Evolutionary conservation across 2,113 vertebrate species (phyloP), one percentile per base, ranked within the genome.

Genomic region (Symphodus melops): DNA sequence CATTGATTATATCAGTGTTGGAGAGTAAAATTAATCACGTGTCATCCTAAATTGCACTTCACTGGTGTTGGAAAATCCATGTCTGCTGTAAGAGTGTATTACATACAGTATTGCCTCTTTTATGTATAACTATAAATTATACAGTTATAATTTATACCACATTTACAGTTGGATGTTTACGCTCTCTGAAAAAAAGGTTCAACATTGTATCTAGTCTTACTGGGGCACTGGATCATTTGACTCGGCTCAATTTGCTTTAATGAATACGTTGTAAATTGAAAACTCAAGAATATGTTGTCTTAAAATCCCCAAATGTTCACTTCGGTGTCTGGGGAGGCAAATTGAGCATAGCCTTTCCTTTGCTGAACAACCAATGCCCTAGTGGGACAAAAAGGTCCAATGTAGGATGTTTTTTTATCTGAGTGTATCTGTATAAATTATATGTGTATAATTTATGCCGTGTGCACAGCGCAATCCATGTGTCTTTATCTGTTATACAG

Each of bases 381-480:
- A 77, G 86, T 86, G 88, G 84, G 49, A 69, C 49, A 79, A 44
- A 25, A 81, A 74, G 85, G 69, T 88, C 61, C 89, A 82, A 78
- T 89, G 89, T 81, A 6, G 73, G 75, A 77, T 85, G 56, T 80
- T 86, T 83, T 83, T 84, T 84, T 88, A 72, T 86, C 65, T 14
- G 88, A 77, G 91, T 86, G 84, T 87, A 73, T 79, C 78, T 83
- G 86, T 91, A 93, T 93, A 93, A 92, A 93, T 93, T 91, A 91
- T 92, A 91, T 87, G 78, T 90, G 89, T 90, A 92, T 93, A 93
- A 93, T 93, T 93, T 92, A 93, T 93, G 89, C 90, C 86, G 65
- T 85, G 85, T 92, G 88, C 92, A 91, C 92, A 92, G 92, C 88
- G 92, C 92, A 88, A 92, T 91, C 92, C 92, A 93, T 93, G 92